These are phyloP conservation scores for Vimba vimba DNA, from an alignment of 2,113 vertebrate species.

Conservation along the genomic window DNA sequence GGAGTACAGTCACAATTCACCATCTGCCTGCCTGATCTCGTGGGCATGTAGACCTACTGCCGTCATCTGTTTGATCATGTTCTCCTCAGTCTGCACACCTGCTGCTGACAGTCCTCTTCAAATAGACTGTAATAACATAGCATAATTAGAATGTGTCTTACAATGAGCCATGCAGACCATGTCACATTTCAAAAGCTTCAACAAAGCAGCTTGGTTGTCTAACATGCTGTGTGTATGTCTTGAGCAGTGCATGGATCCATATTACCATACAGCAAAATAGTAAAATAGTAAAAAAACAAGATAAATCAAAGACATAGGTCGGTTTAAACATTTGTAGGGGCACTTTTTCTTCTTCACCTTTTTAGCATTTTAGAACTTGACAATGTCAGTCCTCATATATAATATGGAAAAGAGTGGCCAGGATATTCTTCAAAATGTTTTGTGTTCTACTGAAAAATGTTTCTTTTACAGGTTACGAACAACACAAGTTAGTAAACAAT, in stretches of 20 bases:
- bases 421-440: neutral
- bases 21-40: conserved; percentile 29
- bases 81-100: conserved; percentile 12
- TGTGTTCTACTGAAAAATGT: too few species aligned
- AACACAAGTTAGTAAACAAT: neutral
- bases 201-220: neutral
- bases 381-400: neutral
- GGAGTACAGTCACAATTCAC: conserved; percentile 26
- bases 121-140: conserved; percentile 11
- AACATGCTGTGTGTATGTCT: neutral
- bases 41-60: conserved; percentile 32
- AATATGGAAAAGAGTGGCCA: neutral
- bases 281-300: neutral
- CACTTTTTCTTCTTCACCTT: neutral
- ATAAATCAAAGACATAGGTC: neutral
- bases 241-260: neutral
- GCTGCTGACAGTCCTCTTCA: conserved; percentile 11
- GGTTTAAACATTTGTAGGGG: neutral
- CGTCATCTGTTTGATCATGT: conserved; percentile 40
- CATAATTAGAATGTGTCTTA: conserved; percentile 16
- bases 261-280: neutral
- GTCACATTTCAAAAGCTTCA: conserved; percentile 10
- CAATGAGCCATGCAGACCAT: conserved; percentile 5
- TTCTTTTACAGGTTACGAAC: neutral
- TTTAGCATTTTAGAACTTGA: neutral